Conservation (phyloP, 2,113 vertebrate species). For the Okapia johnstoni region DNA sequence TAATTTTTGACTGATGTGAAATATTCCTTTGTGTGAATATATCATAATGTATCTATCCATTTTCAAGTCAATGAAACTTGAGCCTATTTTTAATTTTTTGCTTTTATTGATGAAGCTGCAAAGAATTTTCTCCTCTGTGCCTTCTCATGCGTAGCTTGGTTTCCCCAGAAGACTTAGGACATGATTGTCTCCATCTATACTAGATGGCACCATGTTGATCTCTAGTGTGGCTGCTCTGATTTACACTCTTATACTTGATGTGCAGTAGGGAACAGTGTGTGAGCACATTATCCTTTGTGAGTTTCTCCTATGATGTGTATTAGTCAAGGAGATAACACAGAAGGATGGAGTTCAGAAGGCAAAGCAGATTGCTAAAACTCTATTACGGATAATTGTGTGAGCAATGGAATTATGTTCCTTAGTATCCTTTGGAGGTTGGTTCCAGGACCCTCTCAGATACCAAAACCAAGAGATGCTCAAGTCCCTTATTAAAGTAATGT, state of each 20-base stretch:
- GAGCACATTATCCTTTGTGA: not conserved
- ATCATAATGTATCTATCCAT: not conserved
- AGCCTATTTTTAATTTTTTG: not conserved
- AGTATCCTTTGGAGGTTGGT: not conserved
- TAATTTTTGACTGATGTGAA: not conserved
- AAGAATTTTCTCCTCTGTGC: not conserved
- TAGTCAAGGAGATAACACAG: not conserved
- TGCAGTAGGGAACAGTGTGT: not conserved
- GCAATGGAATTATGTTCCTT: not conserved
- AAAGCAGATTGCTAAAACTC: not conserved
- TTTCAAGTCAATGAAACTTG: constrained; percentile 3
- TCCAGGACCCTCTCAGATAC: not conserved
- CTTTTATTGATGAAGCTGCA: not conserved
- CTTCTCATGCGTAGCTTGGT: not conserved
- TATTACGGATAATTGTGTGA: not conserved
- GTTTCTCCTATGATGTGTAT: not conserved
- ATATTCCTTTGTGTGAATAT: not conserved
- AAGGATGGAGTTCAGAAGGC: not conserved
- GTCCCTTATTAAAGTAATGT: not conserved
- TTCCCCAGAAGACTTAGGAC: not conserved
- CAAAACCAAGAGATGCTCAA: not conserved
- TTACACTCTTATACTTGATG: not conserved
- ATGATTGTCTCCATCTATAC: not conserved
- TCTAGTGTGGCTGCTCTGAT: not conserved
- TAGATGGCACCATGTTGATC: not conserved